Base-by-base conservation (phyloP, 1,140 invertebrate species). In the Conus betulinus region DNA sequence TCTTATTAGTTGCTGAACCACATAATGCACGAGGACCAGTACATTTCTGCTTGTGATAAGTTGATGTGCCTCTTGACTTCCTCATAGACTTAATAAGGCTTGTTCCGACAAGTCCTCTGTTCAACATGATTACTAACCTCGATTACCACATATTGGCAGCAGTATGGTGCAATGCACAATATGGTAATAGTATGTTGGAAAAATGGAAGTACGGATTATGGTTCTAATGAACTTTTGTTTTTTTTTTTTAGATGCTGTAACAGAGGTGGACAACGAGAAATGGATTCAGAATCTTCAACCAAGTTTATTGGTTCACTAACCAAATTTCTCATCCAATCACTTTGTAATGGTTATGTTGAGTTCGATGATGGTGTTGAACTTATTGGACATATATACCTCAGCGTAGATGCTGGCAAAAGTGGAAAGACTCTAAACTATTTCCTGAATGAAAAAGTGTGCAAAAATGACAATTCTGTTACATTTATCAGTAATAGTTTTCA, bases 401-500 rank as follows among this genome's bases (percentile, higher is more conserved):
- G 88, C 76, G 88, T 90, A 74, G 89, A 90, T 67, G 82, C 87
- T 74, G 87, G 85, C 8, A 87, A 78, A 67, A 88, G 52, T 8
- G 84, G 84, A 57, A 90, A 86, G 63, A 90, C 88, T 63, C 79
- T 90, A 15, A 85, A 90, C 81, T 90, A 90, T 78, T 87, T 91
- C n/a, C 76, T 90, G 20, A 90, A 90, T 90, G 89, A 90, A 84
- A 90, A 90, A 87, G 89, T 90, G 5, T 90, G 89, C 53, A 90
- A 90, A 85, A 90, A 85, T 90, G 89, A 88, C 71, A 88, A 90
- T 78, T 88, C 89, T 10, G 84, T 88, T 5, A 90, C 89, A 25
- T 90, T 90, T 39, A 88, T 90, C 81, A 90, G 89, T 71, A 90
- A 90, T 55, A 90, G 89, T 52, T 90, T 90, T 87, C 89, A 90